Evolutionary conservation across 2,888 invertebrate genomes (phyloP).

Genomic region (Automeris io): DNA sequence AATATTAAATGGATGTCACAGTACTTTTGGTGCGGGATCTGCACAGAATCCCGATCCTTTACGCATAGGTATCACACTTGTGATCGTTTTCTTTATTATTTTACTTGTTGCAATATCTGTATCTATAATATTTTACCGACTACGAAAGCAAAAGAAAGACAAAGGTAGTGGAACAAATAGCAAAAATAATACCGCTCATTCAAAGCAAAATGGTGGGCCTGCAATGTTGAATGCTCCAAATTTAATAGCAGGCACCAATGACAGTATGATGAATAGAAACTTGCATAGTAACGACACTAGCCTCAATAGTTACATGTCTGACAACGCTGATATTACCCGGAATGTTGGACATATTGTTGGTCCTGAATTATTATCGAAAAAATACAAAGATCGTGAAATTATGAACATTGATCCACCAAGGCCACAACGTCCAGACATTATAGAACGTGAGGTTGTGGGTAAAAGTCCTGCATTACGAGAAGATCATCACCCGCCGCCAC

Average conservation of each 20-base stretch:
- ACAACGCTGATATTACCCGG: slow-evolving; percentile 84
- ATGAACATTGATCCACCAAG: slow-evolving; percentile 83
- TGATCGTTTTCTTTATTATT: slow-evolving; percentile 95
- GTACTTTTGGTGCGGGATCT: slow-evolving; percentile 84
- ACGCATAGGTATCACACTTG: slow-evolving; percentile 94
- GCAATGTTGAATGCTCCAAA: slow-evolving; percentile 83
- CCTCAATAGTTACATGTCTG: slow-evolving; percentile 83
- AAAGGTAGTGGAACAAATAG: slow-evolving; percentile 82
- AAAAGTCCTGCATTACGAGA: slow-evolving; percentile 88
- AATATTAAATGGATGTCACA: slow-evolving; percentile 85
- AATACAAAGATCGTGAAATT: slow-evolving; percentile 91
- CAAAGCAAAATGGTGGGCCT: slow-evolving; percentile 86
- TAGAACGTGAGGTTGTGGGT: slow-evolving; percentile 91
- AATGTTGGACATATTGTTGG: slow-evolving; percentile 88
- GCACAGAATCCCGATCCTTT: slow-evolving; percentile 90
- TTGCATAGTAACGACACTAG: slow-evolving; percentile 84
- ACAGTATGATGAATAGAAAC: slow-evolving; percentile 81
- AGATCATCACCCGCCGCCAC: slow-evolving; percentile 88
- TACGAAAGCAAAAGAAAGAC: slow-evolving; percentile 91
- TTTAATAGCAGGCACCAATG: slow-evolving; percentile 80
- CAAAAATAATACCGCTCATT: slow-evolving; percentile 82
- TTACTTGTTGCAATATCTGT: slow-evolving; percentile 91
- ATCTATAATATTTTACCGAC: slow-evolving; percentile 93
- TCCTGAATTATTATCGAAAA: slow-evolving; percentile 91
- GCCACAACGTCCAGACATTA: slow-evolving; percentile 94